phyloP scores from a whole-genome alignment of 2,113 vertebrate genomes.

The Boleophthalmus pectinirostris region DNA sequence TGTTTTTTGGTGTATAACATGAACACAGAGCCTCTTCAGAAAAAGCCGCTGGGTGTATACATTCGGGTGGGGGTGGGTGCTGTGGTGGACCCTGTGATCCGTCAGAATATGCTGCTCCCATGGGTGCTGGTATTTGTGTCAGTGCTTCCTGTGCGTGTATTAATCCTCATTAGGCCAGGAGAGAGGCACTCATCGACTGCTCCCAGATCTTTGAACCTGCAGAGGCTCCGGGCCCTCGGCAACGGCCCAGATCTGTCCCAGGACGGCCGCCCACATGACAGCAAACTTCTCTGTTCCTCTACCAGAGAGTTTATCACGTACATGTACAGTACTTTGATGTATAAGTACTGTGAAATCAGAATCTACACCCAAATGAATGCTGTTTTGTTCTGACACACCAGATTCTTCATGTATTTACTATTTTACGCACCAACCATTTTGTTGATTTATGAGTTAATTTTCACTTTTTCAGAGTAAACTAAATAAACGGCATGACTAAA shows the following conservation, averaged over 20 bases:
- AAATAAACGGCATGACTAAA: too few relatives aligned
- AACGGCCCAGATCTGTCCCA: slow-evolving; percentile 64
- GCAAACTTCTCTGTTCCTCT: background rate
- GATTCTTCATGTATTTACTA: too few relatives aligned
- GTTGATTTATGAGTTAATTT: too few relatives aligned
- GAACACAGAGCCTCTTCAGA: background rate
- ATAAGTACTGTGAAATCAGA: background rate
- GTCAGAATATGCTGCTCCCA: slow-evolving; percentile 67
- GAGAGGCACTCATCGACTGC: slow-evolving; percentile 72
- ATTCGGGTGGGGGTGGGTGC: slow-evolving; percentile 16
- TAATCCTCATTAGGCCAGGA: slow-evolving; percentile 76
- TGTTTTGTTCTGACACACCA: too few relatives aligned
- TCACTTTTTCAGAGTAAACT: too few relatives aligned
- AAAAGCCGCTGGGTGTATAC: background rate
- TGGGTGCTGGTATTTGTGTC: slow-evolving; percentile 71
- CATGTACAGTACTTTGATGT: background rate
- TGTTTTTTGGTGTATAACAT: background rate
- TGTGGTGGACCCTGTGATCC: slow-evolving; percentile 55
- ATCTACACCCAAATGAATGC: background rate
- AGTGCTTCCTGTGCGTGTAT: slow-evolving; percentile 62
- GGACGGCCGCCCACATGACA: slow-evolving; percentile 27
- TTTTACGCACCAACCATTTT: too few relatives aligned
- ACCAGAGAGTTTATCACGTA: background rate
- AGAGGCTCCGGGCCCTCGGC: slow-evolving; percentile 37
- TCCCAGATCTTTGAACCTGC: slow-evolving; percentile 62